These are phyloP conservation scores for Rhynchophorus ferrugineus DNA, from an alignment of 1,140 invertebrate species.

Conservation along the genomic window DNA sequence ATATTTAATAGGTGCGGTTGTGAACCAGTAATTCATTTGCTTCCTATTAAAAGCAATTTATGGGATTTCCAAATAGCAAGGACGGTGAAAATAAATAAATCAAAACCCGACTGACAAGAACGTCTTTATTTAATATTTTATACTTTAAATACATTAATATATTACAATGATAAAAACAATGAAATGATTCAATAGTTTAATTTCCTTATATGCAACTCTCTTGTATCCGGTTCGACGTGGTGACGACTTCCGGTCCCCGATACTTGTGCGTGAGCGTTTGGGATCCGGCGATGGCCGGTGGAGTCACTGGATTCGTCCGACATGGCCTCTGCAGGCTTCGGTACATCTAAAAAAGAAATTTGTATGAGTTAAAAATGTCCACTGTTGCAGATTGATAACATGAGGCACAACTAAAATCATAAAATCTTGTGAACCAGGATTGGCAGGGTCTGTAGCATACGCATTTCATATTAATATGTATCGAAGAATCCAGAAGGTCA, in stretches of 20 bases:
- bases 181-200: slow-evolving; percentile 21
- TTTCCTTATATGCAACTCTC: slow-evolving; percentile 75
- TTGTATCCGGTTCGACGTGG: slow-evolving; percentile 73
- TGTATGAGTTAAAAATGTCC: no score
- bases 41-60: no score
- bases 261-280: slow-evolving; percentile 41
- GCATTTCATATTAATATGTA: no score
- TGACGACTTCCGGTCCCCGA: slow-evolving; percentile 63
- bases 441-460: no score
- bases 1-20: no score
- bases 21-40: no score
- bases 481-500: no score
- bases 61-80: no score
- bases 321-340: slow-evolving; percentile 59
- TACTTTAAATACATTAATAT: slow-evolving; percentile 38
- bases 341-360: slow-evolving; percentile 54
- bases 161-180: slow-evolving; percentile 42
- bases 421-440: no score
- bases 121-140: slow-evolving; percentile 14
- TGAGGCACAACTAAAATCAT: no score
- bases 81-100: neutral
- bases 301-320: slow-evolving; percentile 44
- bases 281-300: slow-evolving; percentile 35
- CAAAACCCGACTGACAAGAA: neutral
- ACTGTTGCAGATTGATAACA: no score